Base-by-base conservation (phyloP, 2,888 invertebrate genomes). In the Margaritifera margaritifera region DNA sequence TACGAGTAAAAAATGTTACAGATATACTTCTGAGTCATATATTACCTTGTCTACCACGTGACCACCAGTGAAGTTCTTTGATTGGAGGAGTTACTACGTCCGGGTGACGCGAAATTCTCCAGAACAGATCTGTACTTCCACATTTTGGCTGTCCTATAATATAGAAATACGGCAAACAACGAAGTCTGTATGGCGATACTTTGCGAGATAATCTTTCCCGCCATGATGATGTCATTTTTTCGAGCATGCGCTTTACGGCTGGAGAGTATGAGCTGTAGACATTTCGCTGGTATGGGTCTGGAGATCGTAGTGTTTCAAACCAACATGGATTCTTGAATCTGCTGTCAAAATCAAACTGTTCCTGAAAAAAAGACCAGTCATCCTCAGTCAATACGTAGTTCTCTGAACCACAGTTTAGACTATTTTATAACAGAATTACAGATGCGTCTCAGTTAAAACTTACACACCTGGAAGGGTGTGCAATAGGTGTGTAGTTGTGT, bases 151-250 rank as follows among this genome's bases (percentile, higher is more conserved):
- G 83, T 20, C 86, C 86, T 63, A 84, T 82, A 25, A 86, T 77
- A 67, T 83, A 96, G 93, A 87, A 99, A 92, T 83, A 99, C 92
- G 72, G 98, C 96, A 90, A 98, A 97, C 87, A 96, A 94, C 81
- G 81, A 68, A 80, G 81, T 59, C 80, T 80, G 71, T 66, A 56
- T 64, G 67, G 62, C 22, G 55, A 62, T 1, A 19, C 61, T 25
- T 66, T 62, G n/a, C 53, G 22, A 6, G 54, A 63, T 19, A 75
- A 55, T 15, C 68, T 54, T 27, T 54, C 57, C n/a, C 64, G 24
- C 59, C 50, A 24, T 19, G 20, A 15, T 20, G n/a, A 59, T 24
- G 71, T 66, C 57, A 75, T 63, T n/a, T 54, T 52, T 24, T 57
- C 56, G 20, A 74, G 67, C 25, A 67, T 63, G 19, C 55, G 59